Conservation (phyloP, 2,888 invertebrate genomes). For the Drosophila subquinaria region DNA sequence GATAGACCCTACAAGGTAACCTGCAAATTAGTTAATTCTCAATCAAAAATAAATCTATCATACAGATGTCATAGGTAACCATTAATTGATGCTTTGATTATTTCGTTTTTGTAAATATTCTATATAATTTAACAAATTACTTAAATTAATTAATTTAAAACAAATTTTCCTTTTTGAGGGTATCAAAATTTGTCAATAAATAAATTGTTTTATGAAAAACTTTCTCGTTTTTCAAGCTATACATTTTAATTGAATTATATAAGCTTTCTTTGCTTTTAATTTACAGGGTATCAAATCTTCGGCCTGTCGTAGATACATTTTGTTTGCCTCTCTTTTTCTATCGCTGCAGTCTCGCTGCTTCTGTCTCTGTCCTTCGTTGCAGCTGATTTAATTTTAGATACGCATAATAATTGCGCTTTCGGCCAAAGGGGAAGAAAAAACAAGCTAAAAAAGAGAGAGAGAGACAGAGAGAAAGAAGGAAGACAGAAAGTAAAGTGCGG, state of each 20-base stretch:
- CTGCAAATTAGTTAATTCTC: neutral
- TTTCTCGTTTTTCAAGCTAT: no score
- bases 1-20: neutral
- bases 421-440: constrained; percentile 2
- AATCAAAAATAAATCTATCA: neutral
- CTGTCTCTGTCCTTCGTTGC: constrained; percentile 36
- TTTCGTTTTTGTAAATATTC: no score
- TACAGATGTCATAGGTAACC: neutral
- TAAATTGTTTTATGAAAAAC: no score
- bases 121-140: no score
- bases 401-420: constrained; percentile 70
- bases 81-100: no score
- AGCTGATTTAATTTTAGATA: constrained; percentile 78
- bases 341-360: constrained; percentile 23
- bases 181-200: no score
- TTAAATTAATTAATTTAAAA: no score
- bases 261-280: no score
- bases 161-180: no score
- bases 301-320: neutral
- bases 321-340: neutral
- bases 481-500: neutral
- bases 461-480: neutral
- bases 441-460: no score
- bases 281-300: neutral
- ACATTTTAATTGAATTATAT: no score